Evolutionary conservation across 2,888 invertebrate genomes (phyloP), one percentile per base, ranked within the genome.

Genomic region (Lasioglossum malachurum): DNA sequence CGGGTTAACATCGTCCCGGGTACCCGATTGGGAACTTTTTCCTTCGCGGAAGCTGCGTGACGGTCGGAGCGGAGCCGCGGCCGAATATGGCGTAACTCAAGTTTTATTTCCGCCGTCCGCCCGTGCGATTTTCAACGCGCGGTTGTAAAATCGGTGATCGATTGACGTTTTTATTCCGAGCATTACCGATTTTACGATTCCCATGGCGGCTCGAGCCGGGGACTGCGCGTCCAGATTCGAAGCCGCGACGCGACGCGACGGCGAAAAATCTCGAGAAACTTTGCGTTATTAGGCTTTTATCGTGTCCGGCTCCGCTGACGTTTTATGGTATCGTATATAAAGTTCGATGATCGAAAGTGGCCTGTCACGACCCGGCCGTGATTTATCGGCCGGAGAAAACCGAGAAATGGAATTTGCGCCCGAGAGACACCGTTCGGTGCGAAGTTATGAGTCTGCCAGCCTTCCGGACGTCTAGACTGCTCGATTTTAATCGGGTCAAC

Each of bases 111-210:
- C 76, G 75, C 44, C 71, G 38, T 73, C 67, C 41, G 79, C 49
- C n/a, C 80, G 75, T 35, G 19, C 73, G 75, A 74, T 88, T 83
- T 73, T 81, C 79, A 85, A 75, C 84, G 81, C 27, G 74, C 46
- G 80, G 49, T 75, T 83, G 87, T 90, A 90, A 90, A 90, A 90
- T 87, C 60, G 69, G 57, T 90, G 86, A 90, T 86, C 87, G 79
- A 90, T 90, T 83, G 90, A 74, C 89, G 83, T 90, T 90, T 90
- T 90, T 89, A 90, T 87, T 84, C 60, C 75, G 74, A 82, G 71
- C 77, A 79, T 81, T 78, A 80, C 67, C 35, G 71, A 53, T 87
- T 90, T 90, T 88, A 90, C 85, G 84, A 88, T 89, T 75, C 80
- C 41, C 74, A 38, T 38, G 46, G 27, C 46, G 41, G 8, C 38